Conservation (phyloP, 1,140 invertebrate species). For the Acromyrmex heyeri region DNA sequence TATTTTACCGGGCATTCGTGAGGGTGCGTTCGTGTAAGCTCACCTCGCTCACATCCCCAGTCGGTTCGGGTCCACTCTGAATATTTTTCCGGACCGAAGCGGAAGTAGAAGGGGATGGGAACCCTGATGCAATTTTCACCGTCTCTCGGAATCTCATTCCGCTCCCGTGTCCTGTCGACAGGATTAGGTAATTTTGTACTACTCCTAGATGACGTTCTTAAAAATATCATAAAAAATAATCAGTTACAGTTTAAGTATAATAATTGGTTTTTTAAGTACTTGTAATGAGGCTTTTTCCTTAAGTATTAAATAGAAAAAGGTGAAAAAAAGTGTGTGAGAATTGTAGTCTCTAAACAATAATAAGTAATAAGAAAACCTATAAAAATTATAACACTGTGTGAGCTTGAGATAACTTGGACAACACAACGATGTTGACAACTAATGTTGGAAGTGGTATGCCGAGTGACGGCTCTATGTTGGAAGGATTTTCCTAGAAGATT, state of each 20-base stretch:
- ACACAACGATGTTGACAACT: conserved; percentile 39
- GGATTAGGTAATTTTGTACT: conserved; percentile 60
- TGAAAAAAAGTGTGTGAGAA: not conserved
- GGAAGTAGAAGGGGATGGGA: conserved; percentile 26
- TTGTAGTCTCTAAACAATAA: no score
- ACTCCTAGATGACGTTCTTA: conserved; percentile 22
- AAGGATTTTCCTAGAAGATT: conserved; percentile 60
- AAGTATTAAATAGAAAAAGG: not conserved
- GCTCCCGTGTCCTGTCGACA: conserved; percentile 49
- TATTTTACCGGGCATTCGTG: conserved; percentile 64
- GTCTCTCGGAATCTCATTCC: conserved; percentile 68
- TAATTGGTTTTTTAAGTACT: conserved; percentile 17
- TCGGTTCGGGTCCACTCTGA: conserved; percentile 66
- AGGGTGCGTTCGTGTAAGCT: conserved; percentile 4
- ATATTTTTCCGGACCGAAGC: conserved; percentile 67
- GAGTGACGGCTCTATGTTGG: conserved; percentile 40
- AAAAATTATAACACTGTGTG: not conserved
- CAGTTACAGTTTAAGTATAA: conserved; percentile 35
- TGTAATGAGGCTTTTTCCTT: not conserved
- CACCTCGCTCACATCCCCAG: conserved; percentile 16
- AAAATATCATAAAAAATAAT: conserved; percentile 58
- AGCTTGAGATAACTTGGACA: not conserved
- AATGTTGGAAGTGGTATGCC: conserved; percentile 54
- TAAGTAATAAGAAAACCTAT: not conserved
- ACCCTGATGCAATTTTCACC: conserved; percentile 72